Evolutionary conservation across 2,797 vertebrate species (phyloP), one percentile per base, ranked within the genome.

Genomic region (Crypturellus tataupa): DNA sequence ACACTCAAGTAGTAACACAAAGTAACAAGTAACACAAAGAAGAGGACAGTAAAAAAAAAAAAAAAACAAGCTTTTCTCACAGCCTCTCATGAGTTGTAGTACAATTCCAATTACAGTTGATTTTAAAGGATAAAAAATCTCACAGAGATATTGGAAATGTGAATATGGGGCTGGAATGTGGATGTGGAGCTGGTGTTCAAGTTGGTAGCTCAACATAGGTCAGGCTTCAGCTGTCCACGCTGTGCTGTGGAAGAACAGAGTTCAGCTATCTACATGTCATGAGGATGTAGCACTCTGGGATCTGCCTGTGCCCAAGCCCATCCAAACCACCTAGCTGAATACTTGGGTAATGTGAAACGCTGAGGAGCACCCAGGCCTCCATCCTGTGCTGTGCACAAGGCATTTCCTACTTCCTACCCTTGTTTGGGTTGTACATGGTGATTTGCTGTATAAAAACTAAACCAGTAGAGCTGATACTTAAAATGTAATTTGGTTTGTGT

Each of bases 181-280:
- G 9, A 39, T 39, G 13, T 27, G 5, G 58, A 56, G 25, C 25
- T 62, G 51, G 9, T 1, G 7, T 44, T 44, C 42, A 44, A 37
- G 33, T 9, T 46, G 31, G 5, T 25, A 72, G 8, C 20, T 44
- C 55, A 42, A 31, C 21, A n/a, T 9, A 64, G 29, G 20, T 40
- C n/a, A n/a, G 29, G 20, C 6, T 81, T 18, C 35, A 40, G 40
- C 24, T 40, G 6, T 46, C 31, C 2, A 5, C 0, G 0, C 15
- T 29, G 27, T 56, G 44, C 40, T 80, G 35, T 44, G 60, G 56
- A 73, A 62, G 12, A 58, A 21, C 39, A 60, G n/a, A 21, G 21
- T 67, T 46, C 46, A 15, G 12, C 2, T 33, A 20, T 5, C 21
- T 12, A 5, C 46, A 37, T 1, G 0, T 2, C 0, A 3, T 0